Evolutionary conservation across 2,888 invertebrate species (phyloP), one percentile per base, ranked within the genome.

Genomic region (Ennomos erosarius): DNA sequence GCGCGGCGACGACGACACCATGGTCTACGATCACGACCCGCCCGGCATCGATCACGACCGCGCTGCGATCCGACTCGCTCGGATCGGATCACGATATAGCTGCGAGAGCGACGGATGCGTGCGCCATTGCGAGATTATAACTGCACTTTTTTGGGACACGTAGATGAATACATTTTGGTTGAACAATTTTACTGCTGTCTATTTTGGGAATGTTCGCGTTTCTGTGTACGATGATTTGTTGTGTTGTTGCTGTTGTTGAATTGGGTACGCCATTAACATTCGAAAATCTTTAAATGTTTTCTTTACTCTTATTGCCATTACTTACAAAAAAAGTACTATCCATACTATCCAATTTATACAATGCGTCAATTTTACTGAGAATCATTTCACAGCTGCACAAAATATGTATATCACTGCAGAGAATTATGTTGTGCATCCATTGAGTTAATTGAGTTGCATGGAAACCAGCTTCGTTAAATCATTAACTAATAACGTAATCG

Each of bases 1-100:
- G 64, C 90, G 90, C 81, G 92, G 91, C 78, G 92, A 91, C 81
- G 92, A 92, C 81, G 92, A 92, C 77, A 92, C 92, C 92, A 92
- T 92, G 84, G 84, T 90, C 88, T 85, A 84, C 81, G 85, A 85
- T 87, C 88, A 86, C 87, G 83, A 81, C 78, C 76, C 78, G 75
- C 74, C 66, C 61, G 65, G 48, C 56, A 59, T 54, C 42, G 76
- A 80, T 79, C 77, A 65, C 71, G 74, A 75, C 69, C 76, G 26
- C 16, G 3, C 68, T 81, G 68, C 69, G 64, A 60, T 62, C 44
- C 51, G 35, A 50, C 34, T 34, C 26, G 10, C n/a, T 36, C n/a
- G 12, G n/a, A 26, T 26, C 9, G 16, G 49, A 49, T 40, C 40
- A 49, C 49, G 33, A 45, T 35, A 12, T 38, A 38, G 35, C 37